Percentiles rank a stretch among this genome's conserved stretches.
Evolutionary conservation across 2,113 vertebrate species (phyloP).

Genomic region (Thalassoma bifasciatum): DNA sequence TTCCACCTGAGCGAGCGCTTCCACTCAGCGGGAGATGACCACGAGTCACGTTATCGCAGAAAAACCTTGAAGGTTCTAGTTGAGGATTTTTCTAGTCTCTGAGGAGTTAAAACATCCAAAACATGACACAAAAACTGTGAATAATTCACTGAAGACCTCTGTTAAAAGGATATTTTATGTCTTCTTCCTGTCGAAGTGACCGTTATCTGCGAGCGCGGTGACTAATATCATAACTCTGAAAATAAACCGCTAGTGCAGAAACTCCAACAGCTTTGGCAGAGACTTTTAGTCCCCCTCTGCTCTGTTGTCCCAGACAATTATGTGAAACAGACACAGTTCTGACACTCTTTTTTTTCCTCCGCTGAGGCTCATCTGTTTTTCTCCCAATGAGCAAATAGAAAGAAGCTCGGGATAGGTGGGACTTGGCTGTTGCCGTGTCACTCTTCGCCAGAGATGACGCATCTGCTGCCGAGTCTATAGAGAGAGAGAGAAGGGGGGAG

Average conservation of each 20-base stretch:
- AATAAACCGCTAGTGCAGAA: conserved; percentile 40
- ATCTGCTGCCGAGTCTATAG: conserved; percentile 55
- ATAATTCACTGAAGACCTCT: background rate
- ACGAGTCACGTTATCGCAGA: background rate
- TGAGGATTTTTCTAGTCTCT: background rate
- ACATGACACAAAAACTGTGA: background rate
- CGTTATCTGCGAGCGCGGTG: background rate
- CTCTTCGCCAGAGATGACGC: conserved; percentile 45
- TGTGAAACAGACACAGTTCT: conserved; percentile 67
- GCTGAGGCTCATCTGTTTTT: conserved; percentile 53
- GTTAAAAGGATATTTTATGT: background rate
- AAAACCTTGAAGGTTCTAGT: background rate
- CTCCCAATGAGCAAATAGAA: conserved; percentile 46
- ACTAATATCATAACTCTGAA: conserved; percentile 22
- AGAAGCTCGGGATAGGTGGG: conserved; percentile 54
- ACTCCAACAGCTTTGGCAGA: conserved; percentile 30
- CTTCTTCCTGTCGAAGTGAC: conserved; percentile 38
- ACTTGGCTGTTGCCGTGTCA: conserved; percentile 51
- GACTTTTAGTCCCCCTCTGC: conserved; percentile 28
- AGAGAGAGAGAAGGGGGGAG: too few species aligned
- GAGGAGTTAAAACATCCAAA: background rate
- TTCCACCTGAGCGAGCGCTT: background rate
- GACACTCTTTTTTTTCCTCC: conserved; percentile 16
- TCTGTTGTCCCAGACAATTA: conserved; percentile 66
- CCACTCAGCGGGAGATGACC: conserved; percentile 7